Evolutionary conservation across 1,140 invertebrate genomes (phyloP).

Genomic region (Triops cancriformis): DNA sequence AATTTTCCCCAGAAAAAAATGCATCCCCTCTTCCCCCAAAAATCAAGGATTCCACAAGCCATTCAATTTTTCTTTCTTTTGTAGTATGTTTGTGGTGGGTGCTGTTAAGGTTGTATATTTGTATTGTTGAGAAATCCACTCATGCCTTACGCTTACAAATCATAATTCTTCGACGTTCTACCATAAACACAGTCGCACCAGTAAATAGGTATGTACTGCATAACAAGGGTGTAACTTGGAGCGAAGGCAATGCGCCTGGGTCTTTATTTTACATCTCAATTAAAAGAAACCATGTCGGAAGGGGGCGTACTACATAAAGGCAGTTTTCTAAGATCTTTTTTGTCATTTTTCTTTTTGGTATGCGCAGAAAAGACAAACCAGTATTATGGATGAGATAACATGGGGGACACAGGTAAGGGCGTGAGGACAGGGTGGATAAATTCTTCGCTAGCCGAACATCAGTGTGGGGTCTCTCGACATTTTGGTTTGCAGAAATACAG

Average conservation of each 20-base stretch:
- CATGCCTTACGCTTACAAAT: slow-evolving; percentile 1
- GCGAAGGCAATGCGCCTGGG: neutral
- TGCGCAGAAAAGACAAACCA: neutral
- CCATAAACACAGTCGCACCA: too few species aligned
- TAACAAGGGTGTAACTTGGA: neutral
- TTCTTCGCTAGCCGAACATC: neutral
- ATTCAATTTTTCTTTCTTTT: neutral
- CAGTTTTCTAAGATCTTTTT: neutral
- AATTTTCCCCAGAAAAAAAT: neutral
- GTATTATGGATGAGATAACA: neutral
- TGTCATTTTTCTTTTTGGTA: neutral
- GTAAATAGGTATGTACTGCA: neutral
- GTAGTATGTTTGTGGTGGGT: neutral
- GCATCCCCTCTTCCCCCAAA: neutral
- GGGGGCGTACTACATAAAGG: neutral
- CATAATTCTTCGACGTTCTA: neutral
- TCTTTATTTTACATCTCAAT: neutral
- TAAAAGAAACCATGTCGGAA: neutral
- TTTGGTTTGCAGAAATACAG: neutral
- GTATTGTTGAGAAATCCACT: neutral
- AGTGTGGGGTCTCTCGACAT: neutral
- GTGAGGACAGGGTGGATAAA: neutral
- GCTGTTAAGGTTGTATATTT: neutral
- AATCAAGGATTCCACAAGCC: neutral
- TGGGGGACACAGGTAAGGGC: neutral